A percentile compares a stretch with the other conserved stretches of the same genome.
Conservation (phyloP, 2,113 vertebrate species). For the Barnardius zonarius region DNA sequence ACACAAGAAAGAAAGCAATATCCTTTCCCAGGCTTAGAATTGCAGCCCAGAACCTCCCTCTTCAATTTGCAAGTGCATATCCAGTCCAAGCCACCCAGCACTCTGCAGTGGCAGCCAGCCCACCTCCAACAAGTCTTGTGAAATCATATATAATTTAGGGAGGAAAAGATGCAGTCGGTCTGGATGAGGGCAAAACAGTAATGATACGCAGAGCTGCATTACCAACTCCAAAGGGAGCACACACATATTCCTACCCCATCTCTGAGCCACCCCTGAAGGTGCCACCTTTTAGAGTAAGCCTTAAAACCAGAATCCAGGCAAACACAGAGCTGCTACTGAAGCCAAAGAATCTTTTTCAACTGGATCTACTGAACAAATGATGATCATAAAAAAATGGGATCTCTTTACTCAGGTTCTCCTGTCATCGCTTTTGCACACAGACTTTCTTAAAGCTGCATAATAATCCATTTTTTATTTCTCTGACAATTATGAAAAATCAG, state of each 20-base stretch:
- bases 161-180: background rate
- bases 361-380: background rate
- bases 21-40: conserved; percentile 26
- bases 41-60: conserved; percentile 34
- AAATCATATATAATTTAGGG: background rate
- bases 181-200: background rate
- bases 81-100: conserved; percentile 33
- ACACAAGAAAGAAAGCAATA: background rate
- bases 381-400: background rate
- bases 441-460: background rate
- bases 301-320: background rate
- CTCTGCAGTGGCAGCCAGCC: background rate
- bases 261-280: background rate
- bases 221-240: rapidly evolving
- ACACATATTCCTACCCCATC: background rate
- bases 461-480: background rate
- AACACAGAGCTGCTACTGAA: background rate
- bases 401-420: background rate
- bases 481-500: background rate
- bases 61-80: background rate
- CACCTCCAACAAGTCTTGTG: background rate
- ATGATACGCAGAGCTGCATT: background rate
- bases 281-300: background rate
- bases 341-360: background rate
- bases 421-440: background rate